Evolutionary conservation across 2,888 invertebrate genomes (phyloP).

Genomic region (Tachystola acroxantha): DNA sequence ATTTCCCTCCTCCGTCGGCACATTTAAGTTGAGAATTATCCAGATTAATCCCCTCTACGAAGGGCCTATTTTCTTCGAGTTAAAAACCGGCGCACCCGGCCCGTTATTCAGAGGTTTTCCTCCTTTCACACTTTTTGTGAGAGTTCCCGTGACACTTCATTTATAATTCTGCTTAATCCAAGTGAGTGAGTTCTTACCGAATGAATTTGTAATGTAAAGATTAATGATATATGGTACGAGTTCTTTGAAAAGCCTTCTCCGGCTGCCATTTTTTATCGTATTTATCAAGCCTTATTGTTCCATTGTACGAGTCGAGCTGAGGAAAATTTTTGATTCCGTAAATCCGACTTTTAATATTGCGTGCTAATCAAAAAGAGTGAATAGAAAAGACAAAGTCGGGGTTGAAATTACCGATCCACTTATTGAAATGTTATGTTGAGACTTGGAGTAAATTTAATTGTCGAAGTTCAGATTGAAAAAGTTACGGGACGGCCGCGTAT

Average conservation of each 20-base stretch:
- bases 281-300: constrained; percentile 39
- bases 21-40: constrained; percentile 42
- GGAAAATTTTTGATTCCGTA: constrained; percentile 12
- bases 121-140: constrained; percentile 64
- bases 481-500: constrained; percentile 62
- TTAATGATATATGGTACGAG: constrained; percentile 61
- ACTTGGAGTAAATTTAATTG: constrained; percentile 71
- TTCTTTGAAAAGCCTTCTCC: constrained; percentile 46
- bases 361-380: constrained; percentile 16
- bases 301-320: constrained; percentile 26
- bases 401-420: constrained; percentile 40
- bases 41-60: constrained; percentile 42
- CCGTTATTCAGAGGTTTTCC: constrained; percentile 51
- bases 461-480: constrained; percentile 75
- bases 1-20: constrained; percentile 24
- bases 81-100: constrained; percentile 55
- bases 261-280: constrained; percentile 44
- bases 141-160: constrained; percentile 69
- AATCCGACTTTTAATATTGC: constrained; percentile 5
- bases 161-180: constrained; percentile 74
- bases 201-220: constrained; percentile 76
- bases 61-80: constrained; percentile 48
- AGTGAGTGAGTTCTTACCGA: constrained; percentile 73
- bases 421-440: constrained; percentile 67
- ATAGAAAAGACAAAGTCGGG: constrained; percentile 26